phyloP scores from a whole-genome alignment of 1,140 invertebrate genomes.

The Aphelinus atriplicis region DNA sequence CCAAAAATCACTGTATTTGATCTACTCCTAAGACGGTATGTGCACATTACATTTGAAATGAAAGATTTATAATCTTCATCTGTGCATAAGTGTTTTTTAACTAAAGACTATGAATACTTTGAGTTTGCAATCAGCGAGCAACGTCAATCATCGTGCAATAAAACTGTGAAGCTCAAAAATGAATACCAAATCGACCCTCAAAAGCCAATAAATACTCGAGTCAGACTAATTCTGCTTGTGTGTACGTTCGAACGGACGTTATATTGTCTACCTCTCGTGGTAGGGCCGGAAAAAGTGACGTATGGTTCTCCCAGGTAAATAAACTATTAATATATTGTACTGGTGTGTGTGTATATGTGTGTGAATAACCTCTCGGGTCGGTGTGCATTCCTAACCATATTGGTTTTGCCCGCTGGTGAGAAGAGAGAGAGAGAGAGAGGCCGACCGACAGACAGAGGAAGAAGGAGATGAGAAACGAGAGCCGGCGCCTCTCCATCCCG shows the following conservation, averaged over 20 bases:
- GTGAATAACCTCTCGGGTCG: conserved; percentile 3
- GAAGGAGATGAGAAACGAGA: conserved; percentile 8
- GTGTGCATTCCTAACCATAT: conserved; percentile 41
- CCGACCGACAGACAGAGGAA: not conserved
- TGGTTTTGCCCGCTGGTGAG: conserved; percentile 37
- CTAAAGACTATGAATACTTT: not conserved
- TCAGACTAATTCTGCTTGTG: conserved; percentile 21
- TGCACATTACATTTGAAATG: no score
- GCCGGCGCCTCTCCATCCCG: conserved; percentile 20
- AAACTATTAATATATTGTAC: conserved; percentile 37
- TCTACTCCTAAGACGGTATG: no score
- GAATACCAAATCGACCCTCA: conserved; percentile 32
- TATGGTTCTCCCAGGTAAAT: conserved; percentile 35
- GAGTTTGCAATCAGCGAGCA: conserved; percentile 20
- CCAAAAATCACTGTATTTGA: no score
- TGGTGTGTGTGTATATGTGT: not conserved
- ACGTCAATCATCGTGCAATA: conserved; percentile 16
- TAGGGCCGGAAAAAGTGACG: conserved; percentile 4
- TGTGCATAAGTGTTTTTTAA: no score
- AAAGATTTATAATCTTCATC: no score
- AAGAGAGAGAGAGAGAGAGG: not conserved
- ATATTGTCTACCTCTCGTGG: no score
- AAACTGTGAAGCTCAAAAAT: conserved; percentile 19
- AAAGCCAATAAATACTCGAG: conserved; percentile 36
- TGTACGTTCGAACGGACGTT: no score